Evolutionary conservation across 2,113 vertebrate species (phyloP).

Genomic region (Stigmatopora argus): DNA sequence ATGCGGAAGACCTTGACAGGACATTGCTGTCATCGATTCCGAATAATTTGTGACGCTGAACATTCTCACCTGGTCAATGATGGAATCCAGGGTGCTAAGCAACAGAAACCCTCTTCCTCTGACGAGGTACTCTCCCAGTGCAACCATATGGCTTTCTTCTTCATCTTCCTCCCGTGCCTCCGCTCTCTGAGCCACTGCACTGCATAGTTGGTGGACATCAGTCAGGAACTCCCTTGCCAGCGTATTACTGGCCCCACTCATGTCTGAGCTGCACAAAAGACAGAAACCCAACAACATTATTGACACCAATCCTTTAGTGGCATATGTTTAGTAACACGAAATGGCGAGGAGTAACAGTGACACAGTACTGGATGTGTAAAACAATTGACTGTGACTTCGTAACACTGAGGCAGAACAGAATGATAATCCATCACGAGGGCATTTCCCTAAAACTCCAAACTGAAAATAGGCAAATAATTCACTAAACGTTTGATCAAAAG

Average conservation of each 20-base stretch:
- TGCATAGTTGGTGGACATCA: slow-evolving; percentile 93
- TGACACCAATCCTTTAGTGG: neutral
- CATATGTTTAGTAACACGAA: neutral
- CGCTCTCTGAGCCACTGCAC: slow-evolving; percentile 83
- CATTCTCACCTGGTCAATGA: slow-evolving; percentile 83
- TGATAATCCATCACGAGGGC: neutral
- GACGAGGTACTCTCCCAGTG: slow-evolving; percentile 89
- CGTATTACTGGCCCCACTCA: slow-evolving; percentile 94
- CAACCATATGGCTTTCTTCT: slow-evolving; percentile 91
- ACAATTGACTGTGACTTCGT: neutral
- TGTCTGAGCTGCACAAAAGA: slow-evolving; percentile 78
- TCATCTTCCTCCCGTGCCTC: slow-evolving; percentile 87
- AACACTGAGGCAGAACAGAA: neutral
- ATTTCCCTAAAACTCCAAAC: neutral
- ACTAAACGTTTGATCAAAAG: neutral
- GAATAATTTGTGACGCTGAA: neutral
- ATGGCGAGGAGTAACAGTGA: neutral
- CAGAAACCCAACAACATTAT: neutral
- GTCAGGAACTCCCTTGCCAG: slow-evolving; percentile 95
- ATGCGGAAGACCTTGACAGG: neutral
- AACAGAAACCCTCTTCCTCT: slow-evolving; percentile 86
- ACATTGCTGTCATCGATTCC: neutral
- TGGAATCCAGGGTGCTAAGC: slow-evolving; percentile 84
- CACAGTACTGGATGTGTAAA: neutral
- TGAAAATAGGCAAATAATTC: neutral